Base-by-base conservation (phyloP, 53 echinoderm and acorn worm species). In the Paelopatides confundens region DNA sequence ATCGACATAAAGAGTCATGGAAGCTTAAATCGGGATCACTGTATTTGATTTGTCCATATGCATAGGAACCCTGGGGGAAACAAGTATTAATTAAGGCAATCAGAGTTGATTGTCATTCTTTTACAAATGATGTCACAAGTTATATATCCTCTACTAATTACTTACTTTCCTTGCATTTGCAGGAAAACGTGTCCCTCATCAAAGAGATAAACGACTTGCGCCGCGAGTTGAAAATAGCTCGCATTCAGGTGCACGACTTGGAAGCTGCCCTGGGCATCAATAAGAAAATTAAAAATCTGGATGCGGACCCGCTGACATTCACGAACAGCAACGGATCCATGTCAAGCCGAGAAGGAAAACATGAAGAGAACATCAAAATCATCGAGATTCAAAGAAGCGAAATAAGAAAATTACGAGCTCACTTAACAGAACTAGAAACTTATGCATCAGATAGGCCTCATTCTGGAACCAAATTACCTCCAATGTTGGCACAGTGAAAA, bases 181-280 rank as follows among this genome's bases (percentile, higher is more conserved):
- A 99, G 99, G 99, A 96, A 82, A 98, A 98, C 69, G 98, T 98
- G 14, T 98, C 98, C 28, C 88, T 98, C 30, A 98, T 98, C 85
- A 98, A 98, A 63, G 98, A 98, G 81, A 99, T 99, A 87, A 99
- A 98, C 78, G 99, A 99, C 83, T 88, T 99, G 52, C 86, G 98
- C 2, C 77, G 99, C 23, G 99, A 98, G 87, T 91, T 99, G 76
- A 99, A 99, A 87, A 99, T 99, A 28, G 95, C 99, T 28, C 90
- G 99, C 28, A 99, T 95, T 50, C 99, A 95, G 86, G 99, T 99
- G 39, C 98, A 95, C 48, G 99, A 99, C 36, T 84, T 99, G 13
- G 99, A 99, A 48, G 99, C 99, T 0, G 95, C 99, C 69, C 90
- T 99, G 31, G 99, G 99, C 31, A 94, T 99, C 89, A 98, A 95